Conservation (phyloP, 1,140 invertebrate genomes). For the Bombus waltoni region DNA sequence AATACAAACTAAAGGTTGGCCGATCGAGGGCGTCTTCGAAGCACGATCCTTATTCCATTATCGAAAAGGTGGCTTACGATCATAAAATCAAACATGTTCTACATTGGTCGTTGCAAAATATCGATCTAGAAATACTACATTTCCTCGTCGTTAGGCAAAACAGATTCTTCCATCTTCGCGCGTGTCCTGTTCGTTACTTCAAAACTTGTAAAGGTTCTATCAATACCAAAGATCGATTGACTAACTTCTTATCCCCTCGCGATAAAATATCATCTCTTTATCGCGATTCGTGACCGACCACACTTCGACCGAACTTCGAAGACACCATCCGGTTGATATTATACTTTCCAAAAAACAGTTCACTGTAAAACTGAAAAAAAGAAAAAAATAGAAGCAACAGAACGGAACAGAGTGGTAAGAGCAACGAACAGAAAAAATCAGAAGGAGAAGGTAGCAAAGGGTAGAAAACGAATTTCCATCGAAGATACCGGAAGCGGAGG, state of each 20-base stretch:
- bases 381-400: not conserved
- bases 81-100: not conserved
- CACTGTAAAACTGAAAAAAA: not conserved
- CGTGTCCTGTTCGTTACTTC: not conserved
- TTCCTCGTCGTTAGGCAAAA: not conserved
- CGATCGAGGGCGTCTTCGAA: slow-evolving; percentile 8
- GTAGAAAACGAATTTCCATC: not conserved
- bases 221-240: not conserved
- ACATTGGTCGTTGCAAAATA: too few species aligned
- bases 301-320: not conserved
- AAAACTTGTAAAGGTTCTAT: not conserved
- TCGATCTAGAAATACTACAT: not conserved
- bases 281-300: not conserved
- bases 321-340: not conserved
- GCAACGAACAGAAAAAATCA: not conserved
- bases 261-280: not conserved
- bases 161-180: not conserved
- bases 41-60: not conserved
- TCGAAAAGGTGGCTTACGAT: not conserved
- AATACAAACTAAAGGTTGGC: slow-evolving; percentile 21
- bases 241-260: not conserved
- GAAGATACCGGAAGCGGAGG: too few species aligned
- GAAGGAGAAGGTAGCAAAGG: not conserved
- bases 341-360: not conserved
- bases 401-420: not conserved